Percentiles rank a stretch among this genome's conserved stretches.
Conservation (phyloP, 2,113 vertebrate genomes). For the Heterotis niloticus region DNA sequence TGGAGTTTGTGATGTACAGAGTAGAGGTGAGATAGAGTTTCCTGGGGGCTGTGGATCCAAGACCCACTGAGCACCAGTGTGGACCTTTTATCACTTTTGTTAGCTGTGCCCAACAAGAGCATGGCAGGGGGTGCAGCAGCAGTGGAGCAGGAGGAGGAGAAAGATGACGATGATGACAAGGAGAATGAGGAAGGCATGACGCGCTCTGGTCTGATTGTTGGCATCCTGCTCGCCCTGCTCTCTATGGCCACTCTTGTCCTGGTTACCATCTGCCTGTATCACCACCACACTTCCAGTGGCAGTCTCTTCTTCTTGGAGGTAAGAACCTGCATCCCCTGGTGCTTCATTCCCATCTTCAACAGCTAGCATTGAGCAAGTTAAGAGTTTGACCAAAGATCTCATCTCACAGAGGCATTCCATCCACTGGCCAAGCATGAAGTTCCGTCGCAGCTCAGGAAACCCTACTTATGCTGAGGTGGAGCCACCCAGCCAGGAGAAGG, state of each 20-base stretch:
- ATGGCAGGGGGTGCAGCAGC: slow-evolving; percentile 45
- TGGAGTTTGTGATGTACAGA: too few relatives aligned
- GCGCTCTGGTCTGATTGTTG: slow-evolving; percentile 83
- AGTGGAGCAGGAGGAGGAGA: not conserved
- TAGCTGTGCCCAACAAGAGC: slow-evolving; percentile 81
- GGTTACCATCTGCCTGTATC: slow-evolving; percentile 87
- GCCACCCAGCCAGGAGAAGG: slow-evolving; percentile 89
- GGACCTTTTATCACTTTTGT: slow-evolving; percentile 6
- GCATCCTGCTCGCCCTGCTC: slow-evolving; percentile 80
- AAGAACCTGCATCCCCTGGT: slow-evolving; percentile 30
- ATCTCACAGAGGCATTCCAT: slow-evolving; percentile 82
- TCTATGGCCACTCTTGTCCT: slow-evolving; percentile 78
- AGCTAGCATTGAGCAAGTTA: too few relatives aligned
- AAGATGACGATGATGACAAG: too few relatives aligned
- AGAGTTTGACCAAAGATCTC: too few relatives aligned
- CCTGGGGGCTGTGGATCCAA: too few relatives aligned
- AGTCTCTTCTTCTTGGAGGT: slow-evolving; percentile 98
- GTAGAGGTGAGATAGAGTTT: too few relatives aligned
- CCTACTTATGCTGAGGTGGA: slow-evolving; percentile 95
- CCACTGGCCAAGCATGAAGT: slow-evolving; percentile 96
- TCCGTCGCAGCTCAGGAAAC: slow-evolving; percentile 87
- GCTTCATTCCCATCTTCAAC: too few relatives aligned
- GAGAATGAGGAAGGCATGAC: slow-evolving; percentile 69
- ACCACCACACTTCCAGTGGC: slow-evolving; percentile 87
- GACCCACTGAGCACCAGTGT: too few relatives aligned